A percentile compares a stretch with the other conserved stretches of the same genome.
These are phyloP conservation scores for Nemoura dubitans DNA, from an alignment of 2,888 invertebrate species.

Conservation along the genomic window DNA sequence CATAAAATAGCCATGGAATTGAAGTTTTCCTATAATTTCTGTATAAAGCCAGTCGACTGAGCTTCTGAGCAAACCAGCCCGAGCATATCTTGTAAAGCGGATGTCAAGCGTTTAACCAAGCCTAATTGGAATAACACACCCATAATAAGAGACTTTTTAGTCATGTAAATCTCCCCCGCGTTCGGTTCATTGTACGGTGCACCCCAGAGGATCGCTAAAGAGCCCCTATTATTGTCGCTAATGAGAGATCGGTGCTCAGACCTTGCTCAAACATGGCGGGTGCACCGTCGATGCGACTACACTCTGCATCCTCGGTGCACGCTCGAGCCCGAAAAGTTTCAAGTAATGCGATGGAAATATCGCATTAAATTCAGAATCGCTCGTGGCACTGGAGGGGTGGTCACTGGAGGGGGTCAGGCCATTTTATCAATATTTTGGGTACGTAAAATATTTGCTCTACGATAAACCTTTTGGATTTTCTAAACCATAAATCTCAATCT, in stretches of 20 bases:
- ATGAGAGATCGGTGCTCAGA: not conserved
- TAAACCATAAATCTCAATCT: too few relatives aligned
- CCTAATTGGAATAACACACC: conserved; percentile 27
- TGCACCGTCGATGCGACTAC: not conserved
- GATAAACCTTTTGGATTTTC: too few relatives aligned
- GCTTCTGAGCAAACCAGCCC: not conserved
- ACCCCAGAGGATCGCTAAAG: not conserved
- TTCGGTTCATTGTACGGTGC: not conserved
- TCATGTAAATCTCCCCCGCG: conserved; percentile 14
- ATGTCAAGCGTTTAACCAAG: conserved; percentile 19
- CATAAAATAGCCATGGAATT: not conserved
- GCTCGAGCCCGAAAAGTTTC: not conserved
- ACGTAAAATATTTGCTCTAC: too few relatives aligned
- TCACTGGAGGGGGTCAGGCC: too few relatives aligned
- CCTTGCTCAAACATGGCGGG: not conserved
- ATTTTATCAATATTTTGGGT: too few relatives aligned
- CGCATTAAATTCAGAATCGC: not conserved
- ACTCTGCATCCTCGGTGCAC: too few relatives aligned
- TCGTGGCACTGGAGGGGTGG: too few relatives aligned
- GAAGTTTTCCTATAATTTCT: not conserved
- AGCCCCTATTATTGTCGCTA: conserved; percentile 21
- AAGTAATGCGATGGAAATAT: not conserved
- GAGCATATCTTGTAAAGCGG: not conserved
- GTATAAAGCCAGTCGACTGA: not conserved
- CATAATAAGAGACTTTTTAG: conserved; percentile 3